phyloP scores from a whole-genome alignment of 2,797 vertebrate species.

The Coregonus suidteri region DNA sequence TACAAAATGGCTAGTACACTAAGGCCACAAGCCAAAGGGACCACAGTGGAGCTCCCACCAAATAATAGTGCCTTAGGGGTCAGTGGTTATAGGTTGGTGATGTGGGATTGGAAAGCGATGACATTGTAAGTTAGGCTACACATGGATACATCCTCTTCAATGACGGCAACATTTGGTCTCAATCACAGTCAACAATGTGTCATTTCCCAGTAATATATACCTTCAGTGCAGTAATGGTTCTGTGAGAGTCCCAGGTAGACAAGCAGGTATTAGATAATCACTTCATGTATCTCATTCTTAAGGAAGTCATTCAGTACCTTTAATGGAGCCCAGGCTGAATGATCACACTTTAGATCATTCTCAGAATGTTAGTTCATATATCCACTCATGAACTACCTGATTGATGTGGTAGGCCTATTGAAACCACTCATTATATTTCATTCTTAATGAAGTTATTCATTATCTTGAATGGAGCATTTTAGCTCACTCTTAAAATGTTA shows the following conservation, averaged over 20 bases:
- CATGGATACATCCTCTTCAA: background rate
- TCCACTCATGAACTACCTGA: no score
- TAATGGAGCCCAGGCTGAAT: background rate
- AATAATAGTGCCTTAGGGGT: background rate
- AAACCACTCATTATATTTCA: no score
- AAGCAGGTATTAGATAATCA: background rate
- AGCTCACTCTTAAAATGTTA: background rate
- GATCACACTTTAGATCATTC: no score
- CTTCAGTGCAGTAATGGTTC: slow-evolving; percentile 16
- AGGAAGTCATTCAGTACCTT: background rate
- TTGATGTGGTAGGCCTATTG: no score
- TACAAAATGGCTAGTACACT: background rate
- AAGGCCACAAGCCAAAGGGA: background rate
- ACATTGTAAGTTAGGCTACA: background rate
- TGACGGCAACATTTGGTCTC: slow-evolving; percentile 5
- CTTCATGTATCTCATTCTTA: background rate
- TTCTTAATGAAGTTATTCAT: background rate
- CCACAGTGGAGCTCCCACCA: no score
- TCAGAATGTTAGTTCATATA: no score
- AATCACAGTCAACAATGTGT: slow-evolving; percentile 20
- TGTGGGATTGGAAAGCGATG: background rate
- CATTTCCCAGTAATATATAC: slow-evolving; percentile 42
- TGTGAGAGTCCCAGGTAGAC: slow-evolving; percentile 19
- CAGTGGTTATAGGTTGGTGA: background rate
- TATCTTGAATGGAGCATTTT: background rate